Percentiles rank a stretch among this genome's conserved stretches.
Conservation (phyloP, 2,797 vertebrate genomes). For the Bovichtus diacanthus region DNA sequence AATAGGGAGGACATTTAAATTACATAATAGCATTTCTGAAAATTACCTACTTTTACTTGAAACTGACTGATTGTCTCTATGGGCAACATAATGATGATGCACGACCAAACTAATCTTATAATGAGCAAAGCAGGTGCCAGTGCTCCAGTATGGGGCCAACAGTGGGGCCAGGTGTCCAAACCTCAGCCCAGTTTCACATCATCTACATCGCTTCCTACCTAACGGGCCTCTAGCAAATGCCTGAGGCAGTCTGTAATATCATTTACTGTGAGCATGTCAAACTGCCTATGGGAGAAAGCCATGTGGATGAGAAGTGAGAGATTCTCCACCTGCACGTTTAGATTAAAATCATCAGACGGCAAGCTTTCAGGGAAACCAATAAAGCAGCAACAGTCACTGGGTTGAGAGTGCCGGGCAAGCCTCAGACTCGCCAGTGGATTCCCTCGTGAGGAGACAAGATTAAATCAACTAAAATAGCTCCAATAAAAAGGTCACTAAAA, state of each 20-base stretch:
- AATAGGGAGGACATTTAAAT: background rate
- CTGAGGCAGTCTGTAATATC: constrained; percentile 40
- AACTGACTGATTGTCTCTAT: background rate
- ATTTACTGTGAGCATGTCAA: constrained; percentile 47
- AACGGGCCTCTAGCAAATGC: constrained; percentile 32
- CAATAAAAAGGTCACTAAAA: constrained; percentile 21
- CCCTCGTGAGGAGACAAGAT: constrained; percentile 31
- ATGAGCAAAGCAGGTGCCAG: constrained; percentile 17
- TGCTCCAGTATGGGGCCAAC: background rate
- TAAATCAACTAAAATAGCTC: constrained; percentile 36
- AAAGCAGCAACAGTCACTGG: constrained; percentile 26
- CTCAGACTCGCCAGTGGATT: constrained; percentile 11
- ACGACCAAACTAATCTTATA: constrained; percentile 29
- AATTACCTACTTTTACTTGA: too few relatives aligned
- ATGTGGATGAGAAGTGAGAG: constrained; percentile 18
- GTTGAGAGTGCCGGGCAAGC: constrained; percentile 10
- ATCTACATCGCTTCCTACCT: constrained; percentile 16
- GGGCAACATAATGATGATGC: constrained; percentile 10
- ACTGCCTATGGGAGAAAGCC: constrained; percentile 28
- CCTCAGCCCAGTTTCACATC: constrained; percentile 26
- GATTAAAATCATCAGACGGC: constrained; percentile 49
- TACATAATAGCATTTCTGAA: background rate
- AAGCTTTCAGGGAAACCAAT: constrained; percentile 31
- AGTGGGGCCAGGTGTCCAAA: constrained; percentile 37
- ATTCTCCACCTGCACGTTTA: constrained; percentile 32